phyloP scores from a whole-genome alignment of 2,888 invertebrate species.

The Xestia ashworthii region DNA sequence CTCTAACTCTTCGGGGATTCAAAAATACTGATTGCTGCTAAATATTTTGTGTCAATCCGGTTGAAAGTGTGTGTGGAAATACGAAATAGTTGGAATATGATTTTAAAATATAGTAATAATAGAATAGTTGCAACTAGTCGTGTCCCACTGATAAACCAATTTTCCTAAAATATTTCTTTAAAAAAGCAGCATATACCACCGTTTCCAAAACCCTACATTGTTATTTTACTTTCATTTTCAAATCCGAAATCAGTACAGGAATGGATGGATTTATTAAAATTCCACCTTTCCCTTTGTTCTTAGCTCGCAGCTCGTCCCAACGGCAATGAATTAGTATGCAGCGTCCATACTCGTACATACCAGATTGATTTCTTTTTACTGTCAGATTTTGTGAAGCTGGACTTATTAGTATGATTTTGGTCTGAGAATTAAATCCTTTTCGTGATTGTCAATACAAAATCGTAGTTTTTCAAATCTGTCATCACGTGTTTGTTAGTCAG shows the following conservation, averaged over 20 bases:
- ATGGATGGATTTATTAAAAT: slow-evolving; percentile 58
- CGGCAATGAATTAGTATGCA: slow-evolving; percentile 53
- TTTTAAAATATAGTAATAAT: too few species aligned
- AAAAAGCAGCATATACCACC: too few species aligned
- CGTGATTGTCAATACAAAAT: background rate
- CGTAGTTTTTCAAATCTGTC: background rate
- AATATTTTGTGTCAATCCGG: too few species aligned
- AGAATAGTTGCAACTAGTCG: too few species aligned
- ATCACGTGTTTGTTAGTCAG: background rate
- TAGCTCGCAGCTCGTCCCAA: slow-evolving; percentile 19
- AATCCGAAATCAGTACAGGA: slow-evolving; percentile 54
- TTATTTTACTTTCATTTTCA: slow-evolving; percentile 12
- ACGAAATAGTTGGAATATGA: background rate
- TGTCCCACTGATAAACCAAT: background rate
- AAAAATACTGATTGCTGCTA: too few species aligned
- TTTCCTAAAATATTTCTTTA: background rate
- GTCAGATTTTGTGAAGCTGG: slow-evolving; percentile 35
- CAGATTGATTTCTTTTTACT: slow-evolving; percentile 52
- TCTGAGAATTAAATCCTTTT: background rate
- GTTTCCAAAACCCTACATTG: background rate
- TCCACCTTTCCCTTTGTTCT: slow-evolving; percentile 60
- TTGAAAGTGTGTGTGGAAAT: too few species aligned
- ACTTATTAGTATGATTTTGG: background rate
- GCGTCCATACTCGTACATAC: slow-evolving; percentile 25
- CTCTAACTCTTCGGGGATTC: too few species aligned